Base-by-base conservation (phyloP, 2,888 invertebrate species). In the Zaprionus bogoriensis region DNA sequence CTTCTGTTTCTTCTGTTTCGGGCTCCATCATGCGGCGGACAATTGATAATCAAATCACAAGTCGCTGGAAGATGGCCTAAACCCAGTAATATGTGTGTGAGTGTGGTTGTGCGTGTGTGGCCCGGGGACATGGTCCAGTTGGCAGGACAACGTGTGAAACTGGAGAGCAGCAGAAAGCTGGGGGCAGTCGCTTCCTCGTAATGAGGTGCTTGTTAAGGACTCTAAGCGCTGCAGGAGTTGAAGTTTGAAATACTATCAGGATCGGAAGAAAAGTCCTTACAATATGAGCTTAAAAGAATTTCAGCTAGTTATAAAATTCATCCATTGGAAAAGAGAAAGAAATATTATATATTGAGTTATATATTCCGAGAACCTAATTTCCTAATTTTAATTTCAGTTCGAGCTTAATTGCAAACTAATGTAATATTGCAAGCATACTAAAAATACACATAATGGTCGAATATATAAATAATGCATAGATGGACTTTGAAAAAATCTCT, bases 11-110 rank as follows among this genome's bases (percentile, higher is more conserved):
- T 17, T 23, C 41, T 36, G 7, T 6, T 20, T 57, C 25, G n/a
- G 5, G 20, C n/a, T n/a, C n/a, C n/a, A n/a, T 46, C 38, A 9
- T 36, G 12, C 52, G 62, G 44, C 51, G 57, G 59, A 51, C 70
- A 53, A 66, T 66, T 66, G 72, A 68, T 69, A 77, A 77, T 77
- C 72, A 77, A 77, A 77, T 77, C 63, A 57, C 23, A 28, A 42
- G 7, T n/a, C n/a, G n/a, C n/a, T n/a, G n/a, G n/a, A n/a, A n/a
- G n/a, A n/a, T n/a, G n/a, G n/a, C n/a, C n/a, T 38, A 53, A 63
- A 55, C 50, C 27, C 45, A 38, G 41, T 42, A 38, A 10, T 47
- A 36, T 39, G 19, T 25, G 5, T 19, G 12, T 32, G 12, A 23
- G 20, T 48, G n/a, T 36, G 22, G 12, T 22, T 59, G 23, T 39